These are phyloP conservation scores for Norana najaformis DNA, from an alignment of 2,888 invertebrate species.

Conservation along the genomic window DNA sequence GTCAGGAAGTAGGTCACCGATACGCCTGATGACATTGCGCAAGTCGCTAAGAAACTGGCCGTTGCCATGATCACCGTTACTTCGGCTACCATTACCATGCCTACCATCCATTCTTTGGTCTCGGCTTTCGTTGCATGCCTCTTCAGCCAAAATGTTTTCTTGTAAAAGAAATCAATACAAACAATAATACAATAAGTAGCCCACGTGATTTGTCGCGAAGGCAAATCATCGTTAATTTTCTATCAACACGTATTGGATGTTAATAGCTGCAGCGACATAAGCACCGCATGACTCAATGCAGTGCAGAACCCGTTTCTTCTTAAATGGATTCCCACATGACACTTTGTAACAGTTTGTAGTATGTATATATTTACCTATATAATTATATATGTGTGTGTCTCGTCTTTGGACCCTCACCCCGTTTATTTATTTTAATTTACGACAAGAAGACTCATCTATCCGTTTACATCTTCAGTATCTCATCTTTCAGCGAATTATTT, in stretches of 20 bases:
- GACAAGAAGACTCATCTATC: no score
- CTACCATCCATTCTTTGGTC: slow-evolving; percentile 17
- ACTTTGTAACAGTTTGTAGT: background rate
- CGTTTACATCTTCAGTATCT: background rate
- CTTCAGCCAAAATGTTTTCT: slow-evolving; percentile 17
- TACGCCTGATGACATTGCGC: slow-evolving; percentile 16
- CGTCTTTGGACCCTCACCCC: no score
- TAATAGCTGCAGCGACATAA: background rate
- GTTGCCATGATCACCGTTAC: background rate
- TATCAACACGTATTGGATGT: background rate
- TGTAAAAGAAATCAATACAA: background rate
- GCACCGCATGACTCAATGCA: background rate
- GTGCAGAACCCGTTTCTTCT: background rate
- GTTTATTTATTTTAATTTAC: no score
- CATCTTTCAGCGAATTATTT: background rate
- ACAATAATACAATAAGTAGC: background rate
- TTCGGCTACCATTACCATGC: background rate
- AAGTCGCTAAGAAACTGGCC: slow-evolving; percentile 20
- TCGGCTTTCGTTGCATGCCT: background rate
- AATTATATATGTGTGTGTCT: no score
- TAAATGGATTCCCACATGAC: background rate
- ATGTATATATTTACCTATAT: no score
- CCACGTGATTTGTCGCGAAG: no score
- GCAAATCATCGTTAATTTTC: no score
- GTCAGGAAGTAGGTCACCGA: slow-evolving; percentile 14